Percentiles rank a stretch among this genome's conserved stretches.
Conservation (phyloP, 2,888 invertebrate species). For the Leucophora obtusa region DNA sequence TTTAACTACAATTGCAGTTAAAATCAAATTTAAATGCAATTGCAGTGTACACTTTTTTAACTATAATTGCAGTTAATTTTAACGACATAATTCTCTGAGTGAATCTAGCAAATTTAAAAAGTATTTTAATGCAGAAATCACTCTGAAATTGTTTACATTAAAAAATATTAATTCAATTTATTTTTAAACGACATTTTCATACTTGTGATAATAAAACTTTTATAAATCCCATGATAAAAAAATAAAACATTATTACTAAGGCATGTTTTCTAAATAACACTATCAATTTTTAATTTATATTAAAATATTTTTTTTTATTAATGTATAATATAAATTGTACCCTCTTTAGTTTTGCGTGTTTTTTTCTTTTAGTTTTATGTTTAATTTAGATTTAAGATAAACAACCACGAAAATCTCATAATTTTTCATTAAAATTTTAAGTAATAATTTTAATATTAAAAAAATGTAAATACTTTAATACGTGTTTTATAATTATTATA, state of each 20-base stretch:
- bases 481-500: slow-evolving; percentile 37
- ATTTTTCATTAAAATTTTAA: slow-evolving; percentile 15
- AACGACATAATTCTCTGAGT: no score
- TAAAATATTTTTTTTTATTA: slow-evolving; percentile 1
- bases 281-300: slow-evolving; percentile 15
- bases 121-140: neutral
- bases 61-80: no score
- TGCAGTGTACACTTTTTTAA: no score
- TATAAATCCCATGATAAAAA: slow-evolving; percentile 33
- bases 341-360: slow-evolving; percentile 10
- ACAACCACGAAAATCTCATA: slow-evolving; percentile 53
- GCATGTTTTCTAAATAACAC: slow-evolving; percentile 8
- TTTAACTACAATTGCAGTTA: no score
- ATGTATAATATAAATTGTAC: neutral
- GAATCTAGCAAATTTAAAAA: no score
- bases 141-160: neutral
- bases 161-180: slow-evolving; percentile 19
- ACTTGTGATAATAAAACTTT: slow-evolving; percentile 61
- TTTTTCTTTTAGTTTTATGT: slow-evolving; percentile 8
- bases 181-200: slow-evolving; percentile 50
- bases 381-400: slow-evolving; percentile 46
- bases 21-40: no score
- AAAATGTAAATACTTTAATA: slow-evolving; percentile 54
- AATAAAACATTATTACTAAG: slow-evolving; percentile 25
- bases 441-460: slow-evolving; percentile 22